Evolutionary conservation across 2,113 vertebrate species (phyloP).

Genomic region (Lucifuga dentata): DNA sequence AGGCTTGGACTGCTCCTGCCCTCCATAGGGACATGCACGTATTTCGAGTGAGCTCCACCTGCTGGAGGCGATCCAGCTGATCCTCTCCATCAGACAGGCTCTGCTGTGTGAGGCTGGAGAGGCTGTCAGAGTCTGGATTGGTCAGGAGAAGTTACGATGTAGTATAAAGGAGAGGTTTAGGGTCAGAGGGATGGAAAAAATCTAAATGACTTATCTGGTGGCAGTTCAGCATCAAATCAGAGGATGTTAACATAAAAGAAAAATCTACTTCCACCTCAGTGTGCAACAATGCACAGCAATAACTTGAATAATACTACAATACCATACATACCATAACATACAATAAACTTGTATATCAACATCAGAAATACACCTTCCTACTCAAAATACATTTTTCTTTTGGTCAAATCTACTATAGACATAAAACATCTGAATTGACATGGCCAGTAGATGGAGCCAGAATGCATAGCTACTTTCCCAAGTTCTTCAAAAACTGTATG

Average conservation of each 20-base stretch:
- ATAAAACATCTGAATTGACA: background rate
- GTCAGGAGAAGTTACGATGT: conserved; percentile 70
- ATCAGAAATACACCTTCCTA: background rate
- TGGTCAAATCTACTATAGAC: too few relatives aligned
- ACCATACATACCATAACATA: background rate
- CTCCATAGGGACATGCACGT: conserved; percentile 90
- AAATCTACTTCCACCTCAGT: conserved; percentile 4
- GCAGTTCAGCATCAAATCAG: conserved; percentile 17
- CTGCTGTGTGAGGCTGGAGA: conserved; percentile 82
- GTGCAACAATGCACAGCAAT: background rate
- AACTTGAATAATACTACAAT: background rate
- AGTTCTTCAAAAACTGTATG: background rate
- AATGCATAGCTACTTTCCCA: background rate
- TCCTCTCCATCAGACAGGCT: conserved; percentile 88
- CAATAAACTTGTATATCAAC: background rate
- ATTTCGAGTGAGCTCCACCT: conserved; percentile 85
- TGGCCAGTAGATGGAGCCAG: conserved; percentile 64
- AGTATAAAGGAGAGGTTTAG: conserved; percentile 59
- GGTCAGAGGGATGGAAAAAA: conserved; percentile 67
- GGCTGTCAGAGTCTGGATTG: conserved; percentile 86
- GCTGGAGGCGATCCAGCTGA: conserved; percentile 87
- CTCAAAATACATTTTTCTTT: too few relatives aligned
- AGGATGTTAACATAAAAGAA: background rate
- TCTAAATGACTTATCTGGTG: conserved; percentile 53
- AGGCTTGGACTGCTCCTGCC: conserved; percentile 88